A percentile compares a stretch with the other conserved stretches of the same genome.
These are phyloP conservation scores for Balaeniceps rex DNA, from an alignment of 2,113 vertebrate genomes.

Conservation along the genomic window DNA sequence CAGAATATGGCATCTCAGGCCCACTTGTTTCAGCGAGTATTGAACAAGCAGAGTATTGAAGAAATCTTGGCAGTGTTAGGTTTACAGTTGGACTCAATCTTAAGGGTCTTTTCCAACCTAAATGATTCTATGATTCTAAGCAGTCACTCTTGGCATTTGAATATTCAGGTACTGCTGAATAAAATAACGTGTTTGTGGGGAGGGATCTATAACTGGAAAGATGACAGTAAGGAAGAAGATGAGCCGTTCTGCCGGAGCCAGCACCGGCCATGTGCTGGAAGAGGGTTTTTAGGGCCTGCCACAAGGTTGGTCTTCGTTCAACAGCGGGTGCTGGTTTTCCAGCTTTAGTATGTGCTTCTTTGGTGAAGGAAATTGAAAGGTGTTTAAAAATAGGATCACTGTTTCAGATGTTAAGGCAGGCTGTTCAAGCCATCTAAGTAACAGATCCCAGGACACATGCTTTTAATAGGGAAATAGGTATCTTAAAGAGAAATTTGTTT, in stretches of 20 bases:
- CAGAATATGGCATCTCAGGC: neutral
- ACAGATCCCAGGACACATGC: neutral
- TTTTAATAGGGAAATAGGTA: neutral
- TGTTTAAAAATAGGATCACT: fast-evolving
- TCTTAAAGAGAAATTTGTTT: neutral
- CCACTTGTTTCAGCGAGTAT: neutral
- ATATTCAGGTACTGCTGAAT: neutral
- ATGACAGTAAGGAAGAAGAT: neutral
- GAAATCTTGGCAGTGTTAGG: neutral
- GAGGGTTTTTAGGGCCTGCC: neutral
- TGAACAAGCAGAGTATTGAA: neutral
- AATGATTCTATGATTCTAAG: neutral
- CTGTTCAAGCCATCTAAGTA: neutral
- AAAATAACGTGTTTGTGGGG: neutral
- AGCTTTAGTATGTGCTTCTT: neutral
- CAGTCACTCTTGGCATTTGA: neutral
- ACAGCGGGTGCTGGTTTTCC: neutral
- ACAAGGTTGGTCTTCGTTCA: neutral
- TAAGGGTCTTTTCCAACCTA: neutral
- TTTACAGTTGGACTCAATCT: neutral
- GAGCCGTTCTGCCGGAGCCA: neutral
- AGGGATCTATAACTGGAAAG: neutral
- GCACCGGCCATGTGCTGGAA: neutral
- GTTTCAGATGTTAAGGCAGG: neutral
- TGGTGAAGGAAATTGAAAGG: neutral